Evolutionary conservation across 1,140 invertebrate genomes (phyloP), one percentile per base, ranked within the genome.

Genomic region (Wiebesia pumilae): DNA sequence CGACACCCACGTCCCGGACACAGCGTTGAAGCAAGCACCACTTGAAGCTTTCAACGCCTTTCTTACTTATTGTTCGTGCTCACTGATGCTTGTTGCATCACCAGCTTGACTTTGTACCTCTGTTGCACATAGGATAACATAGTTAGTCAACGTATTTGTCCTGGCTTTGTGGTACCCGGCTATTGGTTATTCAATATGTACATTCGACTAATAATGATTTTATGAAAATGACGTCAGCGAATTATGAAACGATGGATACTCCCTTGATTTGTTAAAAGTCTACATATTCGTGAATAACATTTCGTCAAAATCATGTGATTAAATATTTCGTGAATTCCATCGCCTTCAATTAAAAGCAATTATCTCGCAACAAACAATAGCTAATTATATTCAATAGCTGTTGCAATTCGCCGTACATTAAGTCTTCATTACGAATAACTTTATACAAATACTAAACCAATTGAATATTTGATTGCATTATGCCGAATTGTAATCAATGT

Each of bases 41-140:
- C 77, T 79, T 47, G 24, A 58, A 38, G 43, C 82, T 84, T 78
- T 84, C 73, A 65, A 65, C 54, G 73, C 51, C n/a, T 83, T 84
- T 84, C 82, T 84, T 77, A 77, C 47, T 73, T 58, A 38, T 81
- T 40, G 27, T 27, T 54, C 30, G n/a, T 16, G 0, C 16, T 21
- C 43, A 19, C 6, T 14, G 69, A 21, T 24, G 16, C 35, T 38
- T 38, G 35, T 71, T 38, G 33, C 69, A 14, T 16, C 69, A 21
- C 0, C 58, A 27, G 58, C 21, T 62, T 27, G 1, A 27, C 27
- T 62, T 10, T 27, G 24, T 4, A 62, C 58, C 58, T 62, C 10
- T 27, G 24, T 62, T 27, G 4, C 24, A 27, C 10, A 24, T n/a
- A 27, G 58, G 58, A 27, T 62, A 27, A 27, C 24, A 24, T 62